Percentiles rank a stretch among this genome's conserved stretches.
These are phyloP conservation scores for Disparrhopalites patrizii DNA, from an alignment of 2,888 invertebrate genomes.

Conservation along the genomic window DNA sequence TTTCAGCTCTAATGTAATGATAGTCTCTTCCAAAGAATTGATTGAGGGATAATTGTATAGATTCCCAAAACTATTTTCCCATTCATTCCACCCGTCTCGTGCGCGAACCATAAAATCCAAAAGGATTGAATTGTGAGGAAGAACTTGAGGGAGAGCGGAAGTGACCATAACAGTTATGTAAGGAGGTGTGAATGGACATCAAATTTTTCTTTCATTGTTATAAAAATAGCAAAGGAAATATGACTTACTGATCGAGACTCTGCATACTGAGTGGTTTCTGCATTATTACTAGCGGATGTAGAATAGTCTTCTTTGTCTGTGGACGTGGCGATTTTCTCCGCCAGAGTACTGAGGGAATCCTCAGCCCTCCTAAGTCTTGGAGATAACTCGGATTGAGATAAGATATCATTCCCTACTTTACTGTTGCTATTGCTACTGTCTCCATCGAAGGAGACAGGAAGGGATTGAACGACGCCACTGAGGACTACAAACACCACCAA, in stretches of 20 bases:
- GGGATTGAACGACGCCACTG: conserved; percentile 29
- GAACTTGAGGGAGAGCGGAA: too few relatives aligned
- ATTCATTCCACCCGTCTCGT: too few relatives aligned
- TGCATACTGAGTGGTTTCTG: conserved; percentile 41
- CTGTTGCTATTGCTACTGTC: conserved; percentile 32
- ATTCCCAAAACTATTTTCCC: too few relatives aligned
- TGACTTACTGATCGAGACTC: conserved; percentile 32
- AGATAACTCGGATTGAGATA: conserved; percentile 45
- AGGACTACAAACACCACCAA: conserved; percentile 34
- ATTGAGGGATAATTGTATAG: too few relatives aligned
- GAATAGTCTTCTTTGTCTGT: conserved; percentile 35
- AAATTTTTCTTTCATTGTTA: too few relatives aligned
- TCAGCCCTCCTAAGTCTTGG: conserved; percentile 43
- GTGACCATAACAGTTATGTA: too few relatives aligned
- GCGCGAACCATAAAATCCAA: too few relatives aligned
- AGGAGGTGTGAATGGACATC: too few relatives aligned
- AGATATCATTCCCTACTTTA: conserved; percentile 45
- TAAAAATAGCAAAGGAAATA: not conserved
- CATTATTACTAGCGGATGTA: conserved; percentile 34
- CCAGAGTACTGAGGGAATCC: conserved; percentile 29
- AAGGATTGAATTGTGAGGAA: too few relatives aligned
- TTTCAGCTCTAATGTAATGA: too few relatives aligned
- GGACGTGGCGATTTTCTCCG: conserved; percentile 31
- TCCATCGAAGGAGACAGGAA: conserved; percentile 46
- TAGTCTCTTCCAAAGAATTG: too few relatives aligned